Conservation (phyloP, 1,140 invertebrate species). For the Drosophila melanica region DNA sequence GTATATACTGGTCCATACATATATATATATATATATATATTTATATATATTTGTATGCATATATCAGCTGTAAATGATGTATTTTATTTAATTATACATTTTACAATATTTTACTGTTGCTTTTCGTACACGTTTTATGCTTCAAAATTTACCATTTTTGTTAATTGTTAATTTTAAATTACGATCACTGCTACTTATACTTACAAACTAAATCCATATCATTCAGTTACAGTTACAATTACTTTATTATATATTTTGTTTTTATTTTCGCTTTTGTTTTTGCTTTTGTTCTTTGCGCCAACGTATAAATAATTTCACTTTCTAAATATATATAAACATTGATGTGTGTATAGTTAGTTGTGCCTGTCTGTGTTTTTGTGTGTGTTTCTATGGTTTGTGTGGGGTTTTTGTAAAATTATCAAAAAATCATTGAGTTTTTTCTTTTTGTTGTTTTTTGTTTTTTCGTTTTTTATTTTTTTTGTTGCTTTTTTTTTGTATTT, state of each 20-base stretch:
- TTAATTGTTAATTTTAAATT: conserved; percentile 77
- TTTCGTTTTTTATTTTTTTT: conserved; percentile 37
- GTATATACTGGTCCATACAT: neutral
- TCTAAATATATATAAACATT: conserved; percentile 82
- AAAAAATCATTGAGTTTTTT: conserved; percentile 79
- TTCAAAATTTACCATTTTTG: conserved; percentile 61
- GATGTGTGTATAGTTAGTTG: conserved; percentile 58
- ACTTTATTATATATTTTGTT: conserved; percentile 56
- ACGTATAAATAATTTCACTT: conserved; percentile 79
- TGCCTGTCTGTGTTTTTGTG: conserved; percentile 49
- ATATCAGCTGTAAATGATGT: conserved; percentile 57
- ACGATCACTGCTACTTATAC: conserved; percentile 80
- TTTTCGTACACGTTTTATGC: conserved; percentile 77
- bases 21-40: conserved; percentile 15
- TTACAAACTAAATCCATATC: conserved; percentile 75
- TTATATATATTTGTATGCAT: conserved; percentile 13
- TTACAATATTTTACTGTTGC: conserved; percentile 77
- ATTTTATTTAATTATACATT: conserved; percentile 66
- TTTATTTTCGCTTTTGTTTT: conserved; percentile 33
- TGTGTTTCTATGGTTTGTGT: conserved; percentile 30
- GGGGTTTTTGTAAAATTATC: conserved; percentile 76
- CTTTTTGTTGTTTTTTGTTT: conserved; percentile 34
- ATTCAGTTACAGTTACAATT: conserved; percentile 70
- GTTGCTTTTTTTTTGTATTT: conserved; percentile 40
- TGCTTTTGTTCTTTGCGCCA: conserved; percentile 70